Evolutionary conservation across 2,888 invertebrate genomes (phyloP), one percentile per base, ranked within the genome.

Genomic region (Sesia bembeciformis): DNA sequence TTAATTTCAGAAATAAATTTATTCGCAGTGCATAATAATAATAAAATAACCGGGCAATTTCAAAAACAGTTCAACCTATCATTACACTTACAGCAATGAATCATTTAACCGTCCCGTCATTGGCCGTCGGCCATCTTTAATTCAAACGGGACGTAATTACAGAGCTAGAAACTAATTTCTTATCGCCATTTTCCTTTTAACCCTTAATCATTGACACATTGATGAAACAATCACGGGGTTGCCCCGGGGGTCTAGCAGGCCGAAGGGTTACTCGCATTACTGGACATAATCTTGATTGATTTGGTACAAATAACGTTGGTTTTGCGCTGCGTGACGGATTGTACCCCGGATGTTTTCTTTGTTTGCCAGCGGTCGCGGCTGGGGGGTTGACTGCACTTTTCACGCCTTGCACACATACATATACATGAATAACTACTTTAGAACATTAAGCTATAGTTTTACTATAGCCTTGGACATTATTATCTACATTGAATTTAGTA

Each of bases 221-320:
- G 81, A 77, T 70, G 82, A 78, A 83, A 81, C 84, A 85, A 85
- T 84, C 82, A 70, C 69, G 64, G 53, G 56, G 56, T 43, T 39
- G 64, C 65, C 64, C 66, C 60, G 60, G 60, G 62, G 67, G 66
- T 57, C 63, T 59, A 65, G 66, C 61, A 63, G 68, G 54, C 41
- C 58, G 66, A 81, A 82, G 85, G 86, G 85, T 83, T 82, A 73
- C 64, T 60, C 62, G 75, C 70, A 79, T 81, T 81, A 79, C 75
- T 71, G 80, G 79, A 75, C 75, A 74, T 85, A 86, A 87, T 88
- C 87, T 88, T 87, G 88, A 88, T 87, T 81, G 87, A 88, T 88
- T 82, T 78, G 74, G 71, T 76, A 83, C 87, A 84, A 87, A 88
- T 84, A 84, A 83, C 74, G 73, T 74, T 74, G 76, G 77, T 70